Conservation (phyloP, 2,113 vertebrate genomes). For the Corapipo altera region DNA sequence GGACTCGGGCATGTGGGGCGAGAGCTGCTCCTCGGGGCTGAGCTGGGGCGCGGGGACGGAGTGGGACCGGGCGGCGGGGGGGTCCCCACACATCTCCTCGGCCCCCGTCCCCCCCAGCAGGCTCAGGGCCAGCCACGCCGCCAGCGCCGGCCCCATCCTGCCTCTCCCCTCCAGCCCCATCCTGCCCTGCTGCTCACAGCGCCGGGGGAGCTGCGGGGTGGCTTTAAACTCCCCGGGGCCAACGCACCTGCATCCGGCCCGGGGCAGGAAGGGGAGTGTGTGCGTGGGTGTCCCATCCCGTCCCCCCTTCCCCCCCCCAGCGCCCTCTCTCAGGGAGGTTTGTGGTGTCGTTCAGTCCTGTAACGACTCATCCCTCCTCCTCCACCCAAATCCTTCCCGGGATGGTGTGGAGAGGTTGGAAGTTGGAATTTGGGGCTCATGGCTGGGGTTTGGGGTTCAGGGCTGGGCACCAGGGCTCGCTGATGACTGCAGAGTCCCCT, state of each 20-base stretch:
- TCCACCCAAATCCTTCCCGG: not conserved
- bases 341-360: not conserved
- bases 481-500: not conserved
- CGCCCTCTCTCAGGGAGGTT: not conserved
- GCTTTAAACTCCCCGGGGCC: not conserved
- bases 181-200: not conserved
- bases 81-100: not conserved
- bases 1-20: conserved; percentile 65
- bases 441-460: not conserved
- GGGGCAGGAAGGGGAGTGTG: accelerated
- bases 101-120: not conserved
- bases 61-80: accelerated
- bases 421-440: too few relatives aligned
- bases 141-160: not conserved
- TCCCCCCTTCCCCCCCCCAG: accelerated
- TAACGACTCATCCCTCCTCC: not conserved
- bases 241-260: conserved; percentile 27
- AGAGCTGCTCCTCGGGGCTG: conserved; percentile 70
- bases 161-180: not conserved
- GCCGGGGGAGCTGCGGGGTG: accelerated
- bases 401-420: too few relatives aligned
- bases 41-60: conserved; percentile 30
- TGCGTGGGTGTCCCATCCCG: accelerated
- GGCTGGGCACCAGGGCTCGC: not conserved
- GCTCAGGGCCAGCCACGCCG: not conserved